phyloP scores from a whole-genome alignment of 2,113 vertebrate species.

The Petrocephalus microphthalmus region DNA sequence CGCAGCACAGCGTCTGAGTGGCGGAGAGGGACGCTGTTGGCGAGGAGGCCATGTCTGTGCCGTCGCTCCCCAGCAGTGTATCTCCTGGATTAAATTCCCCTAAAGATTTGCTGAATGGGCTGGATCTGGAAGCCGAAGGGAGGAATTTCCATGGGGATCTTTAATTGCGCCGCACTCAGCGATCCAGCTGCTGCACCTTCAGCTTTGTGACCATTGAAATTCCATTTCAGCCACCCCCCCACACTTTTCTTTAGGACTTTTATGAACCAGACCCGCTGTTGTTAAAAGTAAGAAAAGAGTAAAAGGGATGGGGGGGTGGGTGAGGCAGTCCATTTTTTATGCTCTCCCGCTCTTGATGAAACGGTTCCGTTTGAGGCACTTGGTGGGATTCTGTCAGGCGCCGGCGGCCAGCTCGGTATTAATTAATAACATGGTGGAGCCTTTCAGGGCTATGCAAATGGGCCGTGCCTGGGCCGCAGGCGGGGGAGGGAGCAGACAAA shows the following conservation, averaged over 20 bases:
- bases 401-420: conserved; percentile 59
- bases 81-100: conserved; percentile 22
- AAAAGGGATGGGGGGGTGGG: conserved; percentile 28
- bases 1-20: conserved; percentile 18
- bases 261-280: conserved; percentile 17
- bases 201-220: conserved; percentile 26
- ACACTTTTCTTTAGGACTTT: conserved; percentile 18
- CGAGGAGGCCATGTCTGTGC: background rate
- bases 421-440: conserved; percentile 65
- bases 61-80: background rate
- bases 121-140: conserved; percentile 28
- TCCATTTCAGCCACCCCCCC: conserved; percentile 9
- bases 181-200: conserved; percentile 12
- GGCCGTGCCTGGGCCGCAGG: conserved; percentile 43
- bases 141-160: conserved; percentile 37
- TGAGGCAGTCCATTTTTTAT: conserved; percentile 46
- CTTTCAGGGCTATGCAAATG: conserved; percentile 67
- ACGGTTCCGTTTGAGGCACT: conserved; percentile 63
- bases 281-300: conserved; percentile 17
- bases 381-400: conserved; percentile 37
- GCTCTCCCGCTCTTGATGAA: conserved; percentile 62
- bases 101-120: conserved; percentile 33
- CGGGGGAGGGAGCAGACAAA: conserved; percentile 57
- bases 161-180: conserved; percentile 2
- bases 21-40: conserved; percentile 21